Conservation (phyloP, 37 sponge, comb jelly and placozoan species). For the Mnemiopsis leidyi region DNA sequence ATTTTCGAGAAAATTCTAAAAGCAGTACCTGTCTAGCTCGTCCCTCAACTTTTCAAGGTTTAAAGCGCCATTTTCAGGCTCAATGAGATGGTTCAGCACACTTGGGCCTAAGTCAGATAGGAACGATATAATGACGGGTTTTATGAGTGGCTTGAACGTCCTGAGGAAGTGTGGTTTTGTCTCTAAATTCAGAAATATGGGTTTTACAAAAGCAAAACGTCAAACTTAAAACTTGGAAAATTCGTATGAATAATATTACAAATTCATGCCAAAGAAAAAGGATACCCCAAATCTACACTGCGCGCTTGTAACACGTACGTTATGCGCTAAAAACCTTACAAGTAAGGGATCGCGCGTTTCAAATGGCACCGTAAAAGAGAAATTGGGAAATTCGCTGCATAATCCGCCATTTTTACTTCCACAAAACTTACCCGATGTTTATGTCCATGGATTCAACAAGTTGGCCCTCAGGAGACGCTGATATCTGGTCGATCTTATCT, state of each 20-base stretch:
- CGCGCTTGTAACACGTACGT: neutral
- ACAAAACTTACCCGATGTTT: slow-evolving; percentile 12
- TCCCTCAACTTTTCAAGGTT: slow-evolving; percentile 10
- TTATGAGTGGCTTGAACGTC: slow-evolving; percentile 25
- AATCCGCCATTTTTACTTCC: too few relatives aligned
- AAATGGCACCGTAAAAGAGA: too few relatives aligned
- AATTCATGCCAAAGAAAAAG: too few relatives aligned
- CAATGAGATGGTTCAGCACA: neutral
- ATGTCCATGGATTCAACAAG: neutral
- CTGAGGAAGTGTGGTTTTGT: neutral
- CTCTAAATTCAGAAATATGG: too few relatives aligned
- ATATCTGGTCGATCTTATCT: neutral
- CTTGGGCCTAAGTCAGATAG: slow-evolving; percentile 22
- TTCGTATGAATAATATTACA: too few relatives aligned
- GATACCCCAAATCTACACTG: neutral
- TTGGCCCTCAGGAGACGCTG: neutral
- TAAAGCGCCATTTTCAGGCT: neutral
- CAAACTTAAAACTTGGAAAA: too few relatives aligned
- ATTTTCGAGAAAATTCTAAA: too few relatives aligned
- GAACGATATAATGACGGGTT: slow-evolving; percentile 1
- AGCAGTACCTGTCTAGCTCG: slow-evolving; percentile 55
- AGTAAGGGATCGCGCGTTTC: too few relatives aligned
- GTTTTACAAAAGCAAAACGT: too few relatives aligned
- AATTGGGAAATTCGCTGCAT: too few relatives aligned
- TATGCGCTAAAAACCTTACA: too few relatives aligned